Evolutionary conservation across 2,113 vertebrate species (phyloP).

Genomic region (Pelvicachromis taeniatus): DNA sequence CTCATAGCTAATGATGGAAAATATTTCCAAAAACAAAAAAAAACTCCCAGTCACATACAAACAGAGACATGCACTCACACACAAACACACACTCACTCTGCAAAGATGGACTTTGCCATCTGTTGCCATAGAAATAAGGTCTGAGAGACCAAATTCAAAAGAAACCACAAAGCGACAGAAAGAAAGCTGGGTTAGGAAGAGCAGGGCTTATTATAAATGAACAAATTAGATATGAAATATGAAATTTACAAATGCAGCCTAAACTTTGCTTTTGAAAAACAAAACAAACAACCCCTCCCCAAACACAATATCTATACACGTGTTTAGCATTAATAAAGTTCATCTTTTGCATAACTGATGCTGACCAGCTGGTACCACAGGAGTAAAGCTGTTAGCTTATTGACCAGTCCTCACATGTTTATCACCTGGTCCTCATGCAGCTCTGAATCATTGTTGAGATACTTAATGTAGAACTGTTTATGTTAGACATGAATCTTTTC

Average conservation of each 20-base stretch:
- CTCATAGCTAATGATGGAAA: background rate
- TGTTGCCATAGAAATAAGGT: slow-evolving; percentile 44
- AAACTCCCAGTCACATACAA: background rate
- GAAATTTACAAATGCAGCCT: background rate
- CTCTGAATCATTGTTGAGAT: background rate
- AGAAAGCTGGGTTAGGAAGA: background rate
- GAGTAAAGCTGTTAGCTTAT: background rate
- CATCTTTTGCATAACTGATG: background rate
- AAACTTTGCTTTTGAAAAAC: background rate
- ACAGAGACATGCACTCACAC: background rate
- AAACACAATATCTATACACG: background rate
- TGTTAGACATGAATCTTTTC: background rate
- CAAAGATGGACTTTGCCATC: slow-evolving; percentile 12
- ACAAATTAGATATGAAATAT: background rate
- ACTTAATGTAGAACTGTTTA: background rate
- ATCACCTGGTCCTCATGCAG: background rate
- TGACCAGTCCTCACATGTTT: background rate
- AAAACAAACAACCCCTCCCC: background rate
- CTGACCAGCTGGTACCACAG: background rate
- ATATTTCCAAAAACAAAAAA: background rate
- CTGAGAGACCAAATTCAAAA: background rate
- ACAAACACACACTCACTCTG: background rate
- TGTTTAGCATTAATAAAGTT: background rate
- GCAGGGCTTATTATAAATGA: background rate
- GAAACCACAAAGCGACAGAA: background rate